Conservation (phyloP, 2,113 vertebrate genomes). For the Onychostoma macrolepis region DNA sequence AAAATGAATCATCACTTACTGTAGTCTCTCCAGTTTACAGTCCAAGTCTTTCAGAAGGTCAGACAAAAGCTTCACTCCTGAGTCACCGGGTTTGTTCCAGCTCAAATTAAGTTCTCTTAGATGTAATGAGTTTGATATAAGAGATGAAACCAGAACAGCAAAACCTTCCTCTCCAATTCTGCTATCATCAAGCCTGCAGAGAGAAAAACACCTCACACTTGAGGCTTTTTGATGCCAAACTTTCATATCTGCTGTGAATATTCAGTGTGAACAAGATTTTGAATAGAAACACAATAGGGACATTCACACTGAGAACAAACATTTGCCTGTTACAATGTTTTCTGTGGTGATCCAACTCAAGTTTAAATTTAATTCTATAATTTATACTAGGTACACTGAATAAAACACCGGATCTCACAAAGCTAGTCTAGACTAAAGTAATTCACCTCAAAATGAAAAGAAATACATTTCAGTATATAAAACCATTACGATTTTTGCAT, state of each 20-base stretch:
- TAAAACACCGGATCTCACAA: not conserved
- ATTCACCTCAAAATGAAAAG: not conserved
- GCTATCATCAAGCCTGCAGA: not conserved
- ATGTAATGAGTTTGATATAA: not conserved
- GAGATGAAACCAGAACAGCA: not conserved
- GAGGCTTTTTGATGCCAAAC: not conserved
- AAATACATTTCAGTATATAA: too few species aligned
- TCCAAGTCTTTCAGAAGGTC: not conserved
- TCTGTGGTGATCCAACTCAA: too few species aligned
- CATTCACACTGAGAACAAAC: not conserved
- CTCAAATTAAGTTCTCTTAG: not conserved
- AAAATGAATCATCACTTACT: not conserved
- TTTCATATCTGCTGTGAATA: not conserved
- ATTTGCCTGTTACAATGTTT: not conserved
- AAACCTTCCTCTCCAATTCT: not conserved
- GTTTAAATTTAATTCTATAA: too few species aligned
- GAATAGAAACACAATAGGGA: too few species aligned
- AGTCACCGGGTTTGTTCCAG: not conserved
- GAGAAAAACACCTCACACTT: not conserved
- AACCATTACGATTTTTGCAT: not conserved
- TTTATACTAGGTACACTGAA: not conserved
- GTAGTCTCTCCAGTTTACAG: constrained; percentile 11
- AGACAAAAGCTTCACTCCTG: not conserved
- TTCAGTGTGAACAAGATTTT: not conserved
- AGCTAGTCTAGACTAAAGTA: not conserved